Conservation (phyloP, 2,888 invertebrate species). For the Capitulum mitella region DNA sequence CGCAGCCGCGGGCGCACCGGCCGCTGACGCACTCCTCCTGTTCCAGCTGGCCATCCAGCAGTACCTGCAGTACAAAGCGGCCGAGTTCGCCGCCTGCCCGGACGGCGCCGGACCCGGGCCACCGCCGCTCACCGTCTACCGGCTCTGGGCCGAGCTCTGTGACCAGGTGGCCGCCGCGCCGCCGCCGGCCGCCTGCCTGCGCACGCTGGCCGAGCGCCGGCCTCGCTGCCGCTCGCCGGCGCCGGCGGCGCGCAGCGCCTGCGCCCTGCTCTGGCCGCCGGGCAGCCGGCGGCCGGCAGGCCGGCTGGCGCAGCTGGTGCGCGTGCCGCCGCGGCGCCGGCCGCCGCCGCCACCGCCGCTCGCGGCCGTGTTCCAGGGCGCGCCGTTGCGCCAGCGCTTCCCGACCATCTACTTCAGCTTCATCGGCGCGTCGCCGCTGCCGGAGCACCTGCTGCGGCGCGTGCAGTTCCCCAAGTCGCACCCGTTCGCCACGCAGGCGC, state of each 20-base stretch:
- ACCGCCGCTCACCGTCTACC: background rate
- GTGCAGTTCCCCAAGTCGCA: background rate
- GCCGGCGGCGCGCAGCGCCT: background rate
- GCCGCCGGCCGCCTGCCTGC: background rate
- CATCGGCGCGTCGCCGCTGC: conserved; percentile 22
- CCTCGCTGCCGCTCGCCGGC: background rate
- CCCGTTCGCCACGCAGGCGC: conserved; percentile 14
- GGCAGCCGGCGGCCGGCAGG: background rate
- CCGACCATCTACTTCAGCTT: conserved; percentile 24
- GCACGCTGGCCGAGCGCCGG: background rate
- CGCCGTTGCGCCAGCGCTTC: conserved; percentile 12
- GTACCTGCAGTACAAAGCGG: conserved; percentile 7
- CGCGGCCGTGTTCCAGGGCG: background rate
- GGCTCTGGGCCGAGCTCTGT: background rate
- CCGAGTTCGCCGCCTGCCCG: background rate
- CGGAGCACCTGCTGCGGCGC: conserved; percentile 20
- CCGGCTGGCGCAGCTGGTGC: background rate
- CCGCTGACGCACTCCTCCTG: too few relatives aligned
- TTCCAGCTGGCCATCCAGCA: conserved; percentile 18
- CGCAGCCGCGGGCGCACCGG: too few relatives aligned
- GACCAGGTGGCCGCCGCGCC: background rate
- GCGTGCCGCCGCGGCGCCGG: background rate
- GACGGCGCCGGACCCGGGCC: background rate
- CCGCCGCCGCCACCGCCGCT: background rate
- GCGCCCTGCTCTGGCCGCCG: background rate